These are phyloP conservation scores for Darevskia nairensis DNA, from an alignment of 2,797 vertebrate genomes.

Conservation along the genomic window DNA sequence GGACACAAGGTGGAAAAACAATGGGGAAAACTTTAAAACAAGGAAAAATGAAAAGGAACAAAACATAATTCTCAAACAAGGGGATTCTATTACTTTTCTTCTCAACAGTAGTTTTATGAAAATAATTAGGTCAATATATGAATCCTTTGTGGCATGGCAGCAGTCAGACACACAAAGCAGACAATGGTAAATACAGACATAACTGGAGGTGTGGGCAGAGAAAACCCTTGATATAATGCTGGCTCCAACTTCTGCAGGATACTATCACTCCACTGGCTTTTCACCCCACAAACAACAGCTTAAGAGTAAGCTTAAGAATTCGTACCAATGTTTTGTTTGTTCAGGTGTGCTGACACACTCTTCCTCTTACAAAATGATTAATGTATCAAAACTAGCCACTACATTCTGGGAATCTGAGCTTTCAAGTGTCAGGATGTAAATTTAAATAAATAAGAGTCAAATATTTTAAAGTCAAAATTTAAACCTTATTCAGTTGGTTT, in stretches of 20 bases:
- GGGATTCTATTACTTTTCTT: not conserved
- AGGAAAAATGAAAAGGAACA: not conserved
- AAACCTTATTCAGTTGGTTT: not conserved
- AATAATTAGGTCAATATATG: not conserved
- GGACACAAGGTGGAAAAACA: not conserved
- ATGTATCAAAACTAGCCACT: not conserved
- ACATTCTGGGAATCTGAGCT: not conserved
- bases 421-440: not conserved
- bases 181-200: not conserved
- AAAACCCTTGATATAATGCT: not conserved
- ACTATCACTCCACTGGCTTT: not conserved
- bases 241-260: not conserved
- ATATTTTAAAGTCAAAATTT: not conserved
- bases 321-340: no score
- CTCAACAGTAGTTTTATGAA: not conserved
- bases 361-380: not conserved
- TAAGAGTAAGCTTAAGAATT: no score
- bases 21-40: not conserved
- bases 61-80: not conserved
- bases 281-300: no score
- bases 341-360: not conserved
- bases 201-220: no score
- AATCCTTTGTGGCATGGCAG: not conserved
- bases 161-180: not conserved
- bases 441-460: no score